Percentiles rank a stretch among this genome's conserved stretches.
Conservation (phyloP, 2,888 invertebrate genomes). For the Cheilosia urbana region DNA sequence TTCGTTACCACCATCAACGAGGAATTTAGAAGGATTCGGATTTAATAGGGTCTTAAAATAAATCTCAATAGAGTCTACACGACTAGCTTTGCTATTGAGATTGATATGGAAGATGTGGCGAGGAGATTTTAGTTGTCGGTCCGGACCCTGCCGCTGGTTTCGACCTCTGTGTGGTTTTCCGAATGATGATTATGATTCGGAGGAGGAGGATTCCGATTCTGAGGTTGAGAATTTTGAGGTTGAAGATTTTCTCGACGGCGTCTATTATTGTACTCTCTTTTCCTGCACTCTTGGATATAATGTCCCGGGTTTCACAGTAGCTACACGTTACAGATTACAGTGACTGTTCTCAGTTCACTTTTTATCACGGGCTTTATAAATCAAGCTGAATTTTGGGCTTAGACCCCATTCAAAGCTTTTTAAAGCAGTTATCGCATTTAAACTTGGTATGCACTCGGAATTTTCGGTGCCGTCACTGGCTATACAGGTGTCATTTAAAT, state of each 20-base stretch:
- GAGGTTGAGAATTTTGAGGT: not conserved
- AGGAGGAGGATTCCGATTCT: not conserved
- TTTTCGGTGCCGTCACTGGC: not conserved
- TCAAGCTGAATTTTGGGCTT: not conserved
- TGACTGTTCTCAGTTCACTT: not conserved
- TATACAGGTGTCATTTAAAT: not conserved
- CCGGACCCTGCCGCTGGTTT: not conserved
- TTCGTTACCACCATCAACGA: slow-evolving; percentile 39
- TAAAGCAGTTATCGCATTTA: not conserved
- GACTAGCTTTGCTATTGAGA: not conserved
- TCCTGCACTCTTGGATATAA: not conserved
- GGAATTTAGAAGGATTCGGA: not conserved
- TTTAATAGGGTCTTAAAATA: not conserved
- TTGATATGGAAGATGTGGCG: not conserved
- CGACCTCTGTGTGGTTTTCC: not conserved
- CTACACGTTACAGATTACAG: not conserved
- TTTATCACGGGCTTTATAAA: not conserved
- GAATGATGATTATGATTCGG: not conserved
- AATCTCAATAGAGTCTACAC: not conserved
- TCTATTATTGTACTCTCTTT: not conserved
- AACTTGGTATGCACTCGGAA: not conserved
- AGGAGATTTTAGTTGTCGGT: not conserved
- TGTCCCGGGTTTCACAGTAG: not conserved
- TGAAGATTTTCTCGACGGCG: not conserved
- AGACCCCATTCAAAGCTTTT: not conserved